Percentiles rank a stretch among this genome's conserved stretches.
These are phyloP conservation scores for Plebejus melissa DNA, from an alignment of 2,888 invertebrate genomes.

Conservation along the genomic window DNA sequence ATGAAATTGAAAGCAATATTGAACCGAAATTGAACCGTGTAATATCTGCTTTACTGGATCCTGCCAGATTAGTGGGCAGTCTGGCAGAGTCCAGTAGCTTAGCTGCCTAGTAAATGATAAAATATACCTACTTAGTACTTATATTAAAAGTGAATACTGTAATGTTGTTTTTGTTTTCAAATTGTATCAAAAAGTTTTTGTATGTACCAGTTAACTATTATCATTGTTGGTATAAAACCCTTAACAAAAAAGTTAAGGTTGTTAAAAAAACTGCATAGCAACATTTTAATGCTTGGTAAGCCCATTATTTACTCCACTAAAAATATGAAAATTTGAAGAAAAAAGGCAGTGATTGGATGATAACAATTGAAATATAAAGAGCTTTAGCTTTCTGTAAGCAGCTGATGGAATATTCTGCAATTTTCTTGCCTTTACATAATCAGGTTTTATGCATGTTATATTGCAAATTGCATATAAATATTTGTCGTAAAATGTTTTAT, in stretches of 20 bases:
- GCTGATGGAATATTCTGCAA: neutral
- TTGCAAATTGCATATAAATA: neutral
- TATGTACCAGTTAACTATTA: conserved; percentile 26
- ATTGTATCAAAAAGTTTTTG: conserved; percentile 6
- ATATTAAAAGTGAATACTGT: neutral
- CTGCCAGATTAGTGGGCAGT: too few relatives aligned
- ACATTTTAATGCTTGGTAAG: neutral
- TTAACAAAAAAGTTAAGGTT: neutral
- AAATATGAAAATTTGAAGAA: neutral
- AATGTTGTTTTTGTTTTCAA: neutral
- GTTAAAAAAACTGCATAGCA: neutral
- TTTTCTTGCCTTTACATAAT: neutral
- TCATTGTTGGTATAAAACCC: conserved; percentile 14
- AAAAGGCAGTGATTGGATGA: neutral
- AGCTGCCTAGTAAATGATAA: neutral
- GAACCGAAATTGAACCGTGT: too few relatives aligned
- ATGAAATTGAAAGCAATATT: too few relatives aligned
- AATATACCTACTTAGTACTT: too few relatives aligned
- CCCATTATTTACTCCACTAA: neutral
- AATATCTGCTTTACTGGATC: too few relatives aligned
- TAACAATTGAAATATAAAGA: neutral
- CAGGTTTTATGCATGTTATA: conserved; percentile 12
- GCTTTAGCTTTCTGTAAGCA: neutral
- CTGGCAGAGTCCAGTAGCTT: neutral
- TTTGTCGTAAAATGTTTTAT: conserved; percentile 1